Conservation (phyloP, 2,888 invertebrate genomes). For the Hirtodrosophila trivittata region DNA sequence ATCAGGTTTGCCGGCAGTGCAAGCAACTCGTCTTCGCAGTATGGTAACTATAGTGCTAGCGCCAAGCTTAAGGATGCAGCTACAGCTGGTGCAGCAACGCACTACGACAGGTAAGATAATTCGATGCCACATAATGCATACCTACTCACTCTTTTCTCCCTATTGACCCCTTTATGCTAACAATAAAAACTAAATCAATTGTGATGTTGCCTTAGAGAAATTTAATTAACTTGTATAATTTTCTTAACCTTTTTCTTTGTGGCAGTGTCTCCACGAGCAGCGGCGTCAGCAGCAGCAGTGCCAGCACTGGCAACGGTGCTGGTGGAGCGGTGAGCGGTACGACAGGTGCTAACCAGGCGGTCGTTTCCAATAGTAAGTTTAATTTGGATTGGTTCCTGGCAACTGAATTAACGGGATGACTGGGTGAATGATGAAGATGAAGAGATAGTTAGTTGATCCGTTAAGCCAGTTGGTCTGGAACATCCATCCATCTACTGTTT, state of each 20-base stretch:
- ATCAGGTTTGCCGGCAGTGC: constrained; percentile 83
- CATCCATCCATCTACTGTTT: too few relatives aligned
- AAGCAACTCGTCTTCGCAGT: constrained; percentile 83
- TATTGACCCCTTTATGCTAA: background rate
- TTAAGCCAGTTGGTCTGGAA: too few relatives aligned
- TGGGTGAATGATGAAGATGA: too few relatives aligned
- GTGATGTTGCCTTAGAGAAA: background rate
- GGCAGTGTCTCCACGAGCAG: constrained; percentile 82
- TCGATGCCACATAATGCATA: constrained; percentile 1
- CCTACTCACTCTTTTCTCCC: background rate
- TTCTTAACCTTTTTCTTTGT: constrained; percentile 15
- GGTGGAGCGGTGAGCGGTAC: constrained; percentile 79
- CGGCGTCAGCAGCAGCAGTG: constrained; percentile 81
- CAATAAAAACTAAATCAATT: constrained; percentile 7
- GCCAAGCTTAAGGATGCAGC: constrained; percentile 84
- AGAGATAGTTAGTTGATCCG: too few relatives aligned
- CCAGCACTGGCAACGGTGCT: constrained; percentile 71
- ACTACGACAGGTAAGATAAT: constrained; percentile 83
- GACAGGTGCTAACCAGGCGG: constrained; percentile 69
- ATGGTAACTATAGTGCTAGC: constrained; percentile 84
- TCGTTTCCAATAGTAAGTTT: constrained; percentile 81
- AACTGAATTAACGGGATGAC: too few relatives aligned
- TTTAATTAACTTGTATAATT: background rate
- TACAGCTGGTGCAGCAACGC: constrained; percentile 81
- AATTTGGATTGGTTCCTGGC: too few relatives aligned